Conservation (phyloP, 2,113 vertebrate species). For the Perccottus glenii region DNA sequence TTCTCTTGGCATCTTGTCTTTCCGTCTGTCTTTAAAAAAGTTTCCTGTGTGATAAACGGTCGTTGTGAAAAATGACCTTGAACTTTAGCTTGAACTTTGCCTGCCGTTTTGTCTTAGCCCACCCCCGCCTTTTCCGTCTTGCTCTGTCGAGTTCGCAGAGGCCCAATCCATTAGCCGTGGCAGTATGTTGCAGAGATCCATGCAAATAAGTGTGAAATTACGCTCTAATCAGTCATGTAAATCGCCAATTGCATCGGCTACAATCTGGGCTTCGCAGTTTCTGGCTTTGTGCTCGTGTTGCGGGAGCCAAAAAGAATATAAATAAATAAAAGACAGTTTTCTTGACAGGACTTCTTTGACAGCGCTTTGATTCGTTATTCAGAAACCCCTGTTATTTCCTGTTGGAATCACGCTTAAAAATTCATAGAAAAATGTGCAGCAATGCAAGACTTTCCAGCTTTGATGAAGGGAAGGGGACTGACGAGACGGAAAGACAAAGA, state of each 20-base stretch:
- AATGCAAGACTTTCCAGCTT: conserved; percentile 40
- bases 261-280: conserved; percentile 49
- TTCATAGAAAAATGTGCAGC: conserved; percentile 56
- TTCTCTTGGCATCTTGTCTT: conserved; percentile 4
- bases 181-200: conserved; percentile 63
- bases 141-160: conserved; percentile 30
- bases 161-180: conserved; percentile 62
- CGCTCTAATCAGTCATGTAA: conserved; percentile 78
- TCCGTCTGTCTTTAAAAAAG: conserved; percentile 35
- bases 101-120: conserved; percentile 13
- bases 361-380: conserved; percentile 57
- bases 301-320: conserved; percentile 10
- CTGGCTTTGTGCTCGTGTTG: conserved; percentile 35
- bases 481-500: conserved; percentile 35
- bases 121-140: conserved; percentile 9
- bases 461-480: conserved; percentile 46
- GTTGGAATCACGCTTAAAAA: conserved; percentile 56
- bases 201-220: conserved; percentile 79
- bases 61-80: conserved; percentile 56
- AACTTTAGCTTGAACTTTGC: conserved; percentile 70
- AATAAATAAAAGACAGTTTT: conserved; percentile 18
- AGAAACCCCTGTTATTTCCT: conserved; percentile 50
- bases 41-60: conserved; percentile 32
- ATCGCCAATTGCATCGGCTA: conserved; percentile 55
- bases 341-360: neutral